These are phyloP conservation scores for Sebastes fasciatus DNA, from an alignment of 2,113 vertebrate species.

Conservation along the genomic window DNA sequence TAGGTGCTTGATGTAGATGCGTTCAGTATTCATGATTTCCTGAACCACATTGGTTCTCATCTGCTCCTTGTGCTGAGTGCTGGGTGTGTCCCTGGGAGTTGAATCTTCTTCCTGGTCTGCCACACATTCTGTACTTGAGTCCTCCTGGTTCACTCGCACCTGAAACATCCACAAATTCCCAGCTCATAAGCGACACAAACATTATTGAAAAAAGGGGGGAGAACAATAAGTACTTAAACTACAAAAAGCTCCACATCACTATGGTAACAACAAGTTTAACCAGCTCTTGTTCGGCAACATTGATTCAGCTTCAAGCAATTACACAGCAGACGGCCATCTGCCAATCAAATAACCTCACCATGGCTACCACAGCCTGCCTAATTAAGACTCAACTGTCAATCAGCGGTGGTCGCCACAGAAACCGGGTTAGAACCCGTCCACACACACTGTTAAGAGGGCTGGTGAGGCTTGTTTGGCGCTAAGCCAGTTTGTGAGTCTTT, in stretches of 20 bases:
- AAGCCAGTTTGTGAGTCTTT: conserved; percentile 66
- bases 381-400: conserved; percentile 73
- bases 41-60: conserved; percentile 98
- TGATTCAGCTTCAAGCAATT: conserved; percentile 52
- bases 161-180: conserved; percentile 62
- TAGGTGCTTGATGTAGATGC: conserved; percentile 97
- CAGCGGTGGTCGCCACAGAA: conserved; percentile 70
- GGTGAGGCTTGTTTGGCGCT: conserved; percentile 58
- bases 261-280: conserved; percentile 54
- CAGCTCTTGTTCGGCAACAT: conserved; percentile 34
- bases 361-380: conserved; percentile 53
- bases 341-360: conserved; percentile 72
- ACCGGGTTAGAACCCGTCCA: conserved; percentile 47
- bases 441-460: conserved; percentile 40
- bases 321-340: conserved; percentile 63
- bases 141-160: conserved; percentile 98
- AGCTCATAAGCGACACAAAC: not conserved
- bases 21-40: conserved; percentile 98
- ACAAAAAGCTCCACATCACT: conserved; percentile 29
- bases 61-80: conserved; percentile 90
- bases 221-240: conserved; percentile 17
- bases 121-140: conserved; percentile 83
- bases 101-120: conserved; percentile 86
- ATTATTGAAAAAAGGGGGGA: not conserved
- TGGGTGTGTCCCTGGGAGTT: conserved; percentile 82